Conservation (phyloP, 2,113 vertebrate genomes). For the Laticauda laticaudata region DNA sequence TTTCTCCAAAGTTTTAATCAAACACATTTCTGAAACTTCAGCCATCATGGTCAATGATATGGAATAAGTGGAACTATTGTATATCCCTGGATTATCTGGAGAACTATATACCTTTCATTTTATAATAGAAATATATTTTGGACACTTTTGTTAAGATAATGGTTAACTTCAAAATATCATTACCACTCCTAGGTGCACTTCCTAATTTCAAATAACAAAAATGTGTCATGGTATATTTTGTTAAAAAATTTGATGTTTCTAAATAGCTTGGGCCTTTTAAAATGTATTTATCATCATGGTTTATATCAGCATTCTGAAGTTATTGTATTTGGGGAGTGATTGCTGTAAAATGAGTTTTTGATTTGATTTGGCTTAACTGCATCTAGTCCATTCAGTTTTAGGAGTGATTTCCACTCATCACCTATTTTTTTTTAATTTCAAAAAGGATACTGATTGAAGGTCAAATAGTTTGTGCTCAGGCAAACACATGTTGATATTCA, state of each 20-base stretch:
- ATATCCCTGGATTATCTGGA: background rate
- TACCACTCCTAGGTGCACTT: slow-evolving; percentile 8
- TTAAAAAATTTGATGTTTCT: background rate
- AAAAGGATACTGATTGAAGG: background rate
- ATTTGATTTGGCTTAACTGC: background rate
- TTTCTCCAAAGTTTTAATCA: background rate
- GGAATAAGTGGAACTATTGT: background rate
- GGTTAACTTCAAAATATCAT: slow-evolving; percentile 17
- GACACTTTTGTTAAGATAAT: slow-evolving; percentile 23
- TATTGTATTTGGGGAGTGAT: background rate
- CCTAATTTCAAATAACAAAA: slow-evolving; percentile 35
- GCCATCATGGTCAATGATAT: background rate
- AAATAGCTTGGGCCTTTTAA: background rate
- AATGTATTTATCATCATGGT: background rate
- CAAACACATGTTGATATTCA: slow-evolving; percentile 13
- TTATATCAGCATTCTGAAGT: background rate
- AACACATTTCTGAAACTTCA: background rate
- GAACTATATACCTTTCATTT: background rate
- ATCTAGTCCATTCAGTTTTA: slow-evolving; percentile 32
- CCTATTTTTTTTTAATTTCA: background rate
- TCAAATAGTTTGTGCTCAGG: background rate
- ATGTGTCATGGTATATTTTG: background rate
- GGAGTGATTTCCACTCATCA: background rate
- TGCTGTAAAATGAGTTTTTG: background rate
- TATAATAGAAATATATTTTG: background rate